phyloP scores from a whole-genome alignment of 1,140 invertebrate species.

The Papilio aristodemus region DNA sequence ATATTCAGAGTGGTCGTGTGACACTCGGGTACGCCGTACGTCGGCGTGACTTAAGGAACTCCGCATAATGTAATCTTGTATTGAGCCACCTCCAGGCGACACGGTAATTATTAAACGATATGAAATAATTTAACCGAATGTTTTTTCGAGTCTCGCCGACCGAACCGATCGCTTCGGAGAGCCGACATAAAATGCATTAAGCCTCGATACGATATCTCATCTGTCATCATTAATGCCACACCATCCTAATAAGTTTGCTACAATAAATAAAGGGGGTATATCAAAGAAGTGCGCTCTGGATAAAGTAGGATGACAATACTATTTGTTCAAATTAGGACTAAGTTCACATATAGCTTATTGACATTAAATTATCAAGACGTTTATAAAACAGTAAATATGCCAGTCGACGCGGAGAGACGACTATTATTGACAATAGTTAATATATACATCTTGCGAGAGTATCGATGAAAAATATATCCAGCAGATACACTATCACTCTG shows the following conservation, averaged over 20 bases:
- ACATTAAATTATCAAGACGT: too few species aligned
- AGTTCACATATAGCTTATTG: background rate
- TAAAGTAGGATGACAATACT: constrained; percentile 45
- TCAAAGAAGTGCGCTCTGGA: constrained; percentile 76
- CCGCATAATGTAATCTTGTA: background rate
- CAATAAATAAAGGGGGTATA: constrained; percentile 75
- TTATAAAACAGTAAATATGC: too few species aligned
- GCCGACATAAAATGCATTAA: constrained; percentile 69
- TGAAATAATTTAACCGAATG: constrained; percentile 59
- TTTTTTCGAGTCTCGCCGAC: constrained; percentile 52
- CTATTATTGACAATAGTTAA: too few species aligned
- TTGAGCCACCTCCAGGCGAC: constrained; percentile 4
- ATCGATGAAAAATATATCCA: too few species aligned
- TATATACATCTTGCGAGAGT: background rate
- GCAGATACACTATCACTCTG: too few species aligned
- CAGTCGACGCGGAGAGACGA: too few species aligned
- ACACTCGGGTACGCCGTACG: background rate
- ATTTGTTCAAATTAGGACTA: background rate
- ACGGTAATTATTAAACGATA: constrained; percentile 40
- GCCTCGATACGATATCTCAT: constrained; percentile 67
- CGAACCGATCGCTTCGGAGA: constrained; percentile 54
- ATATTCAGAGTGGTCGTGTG: too few species aligned
- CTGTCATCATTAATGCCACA: constrained; percentile 79
- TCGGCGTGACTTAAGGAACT: background rate
- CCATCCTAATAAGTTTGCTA: constrained; percentile 78